Base-by-base conservation (phyloP, 2,113 vertebrate genomes). In the Pao palembangensis region DNA sequence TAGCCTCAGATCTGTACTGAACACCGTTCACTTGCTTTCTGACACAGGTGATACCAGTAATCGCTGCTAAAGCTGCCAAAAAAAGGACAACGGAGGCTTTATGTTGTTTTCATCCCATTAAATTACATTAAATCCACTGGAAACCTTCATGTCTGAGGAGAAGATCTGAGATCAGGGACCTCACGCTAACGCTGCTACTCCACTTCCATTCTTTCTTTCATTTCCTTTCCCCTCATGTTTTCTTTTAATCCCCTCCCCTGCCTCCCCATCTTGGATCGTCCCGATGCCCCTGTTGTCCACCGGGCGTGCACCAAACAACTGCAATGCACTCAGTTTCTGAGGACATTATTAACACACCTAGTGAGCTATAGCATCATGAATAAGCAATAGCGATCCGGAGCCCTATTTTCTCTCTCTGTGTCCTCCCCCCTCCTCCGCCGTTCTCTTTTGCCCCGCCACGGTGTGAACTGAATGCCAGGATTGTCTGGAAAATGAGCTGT, bases 291-390 rank as follows among this genome's bases (percentile, higher is more conserved):
- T 76, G 81, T 78, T 83, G 87, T 82, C 85, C 83, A 81, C 83
- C 81, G 79, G 76, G 78, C 88, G 85, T 89, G 89, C 82, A 75
- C 88, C 88, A 91, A 92, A 91, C 86, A 90, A 88, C 81, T 76
- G 83, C 68, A 84, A 88, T 89, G 88, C 83, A 74, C 80, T 79
- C 51, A 77, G 78, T 87, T 90, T 90, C 87, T 79, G 78, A 62
- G 51, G 81, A 87, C 88, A 91, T 91, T 91, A 90, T 91, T 90
- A 91, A 90, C 85, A 89, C 86, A 88, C 86, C 86, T 90, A 87
- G 83, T 83, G 85, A 80, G 76, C 74, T 76, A 76, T 73, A 54
- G 83, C 72, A n/a, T 85, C 88, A 88, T 90, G 88, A 90, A 91
- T 91, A 91, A 88, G 88, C 83, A 90, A 90, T 90, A 73, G 73